These are phyloP conservation scores for Chaitophorus viminalis DNA, from an alignment of 2,888 invertebrate species.

Conservation along the genomic window DNA sequence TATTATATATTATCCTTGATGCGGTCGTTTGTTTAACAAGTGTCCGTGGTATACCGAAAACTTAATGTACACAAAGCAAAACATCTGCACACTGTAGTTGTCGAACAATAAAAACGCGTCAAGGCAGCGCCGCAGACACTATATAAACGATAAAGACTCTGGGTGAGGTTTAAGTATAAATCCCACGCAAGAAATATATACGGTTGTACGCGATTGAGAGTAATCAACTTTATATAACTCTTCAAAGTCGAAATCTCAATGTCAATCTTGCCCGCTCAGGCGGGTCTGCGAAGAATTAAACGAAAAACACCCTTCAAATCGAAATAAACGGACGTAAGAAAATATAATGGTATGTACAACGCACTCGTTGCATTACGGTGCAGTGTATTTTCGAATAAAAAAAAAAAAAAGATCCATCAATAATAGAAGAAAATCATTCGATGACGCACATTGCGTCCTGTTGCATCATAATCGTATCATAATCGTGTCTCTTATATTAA, in stretches of 20 bases:
- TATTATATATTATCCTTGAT: not conserved
- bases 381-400: not conserved
- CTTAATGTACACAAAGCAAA: constrained; percentile 13
- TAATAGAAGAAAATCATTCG: not conserved
- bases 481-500: too few relatives aligned
- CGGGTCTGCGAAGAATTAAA: not conserved
- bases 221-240: not conserved
- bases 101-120: constrained; percentile 10
- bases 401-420: not conserved
- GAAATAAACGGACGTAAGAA: not conserved
- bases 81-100: constrained; percentile 1
- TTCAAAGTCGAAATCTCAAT: not conserved
- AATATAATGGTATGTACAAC: not conserved
- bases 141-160: not conserved
- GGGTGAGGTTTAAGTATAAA: constrained; percentile 20
- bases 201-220: not conserved
- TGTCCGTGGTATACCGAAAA: not conserved
- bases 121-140: not conserved
- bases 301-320: not conserved
- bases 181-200: constrained; percentile 11
- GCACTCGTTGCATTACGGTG: not conserved
- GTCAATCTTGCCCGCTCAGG: not conserved
- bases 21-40: not conserved
- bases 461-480: too few relatives aligned
- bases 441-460: not conserved